Percentiles rank a stretch among this genome's conserved stretches.
Evolutionary conservation across 2,888 invertebrate species (phyloP).

Genomic region (Ephialtes manifestator): DNA sequence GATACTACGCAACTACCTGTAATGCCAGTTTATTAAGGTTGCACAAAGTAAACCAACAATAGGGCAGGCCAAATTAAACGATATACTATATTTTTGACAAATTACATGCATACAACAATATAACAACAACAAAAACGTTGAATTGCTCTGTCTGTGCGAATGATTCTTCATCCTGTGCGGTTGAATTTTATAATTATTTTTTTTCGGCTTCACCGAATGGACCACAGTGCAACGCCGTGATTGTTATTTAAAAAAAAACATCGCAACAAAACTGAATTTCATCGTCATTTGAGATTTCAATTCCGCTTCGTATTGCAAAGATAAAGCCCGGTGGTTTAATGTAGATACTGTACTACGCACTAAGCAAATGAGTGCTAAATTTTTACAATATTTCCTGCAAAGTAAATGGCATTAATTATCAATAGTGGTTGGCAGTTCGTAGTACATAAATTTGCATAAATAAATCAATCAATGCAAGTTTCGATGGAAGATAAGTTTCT

Average conservation of each 20-base stretch:
- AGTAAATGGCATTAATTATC: no score
- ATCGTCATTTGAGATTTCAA: not conserved
- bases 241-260: not conserved
- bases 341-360: not conserved
- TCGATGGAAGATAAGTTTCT: no score
- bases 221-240: constrained; percentile 1
- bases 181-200: not conserved
- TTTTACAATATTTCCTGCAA: no score
- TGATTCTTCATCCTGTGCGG: constrained; percentile 72
- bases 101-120: constrained; percentile 74
- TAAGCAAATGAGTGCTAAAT: no score
- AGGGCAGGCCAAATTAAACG: constrained; percentile 81
- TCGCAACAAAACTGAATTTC: not conserved
- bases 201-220: constrained; percentile 2
- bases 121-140: constrained; percentile 76
- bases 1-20: constrained; percentile 69
- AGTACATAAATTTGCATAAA: no score
- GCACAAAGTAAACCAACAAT: constrained; percentile 83
- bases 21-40: constrained; percentile 68
- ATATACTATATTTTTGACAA: constrained; percentile 71
- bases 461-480: no score
- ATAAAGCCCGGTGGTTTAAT: not conserved
- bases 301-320: not conserved
- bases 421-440: no score
- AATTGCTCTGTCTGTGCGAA: constrained; percentile 78